Evolutionary conservation across 2,888 invertebrate species (phyloP).

Genomic region (Melikaiella ostensackeni): DNA sequence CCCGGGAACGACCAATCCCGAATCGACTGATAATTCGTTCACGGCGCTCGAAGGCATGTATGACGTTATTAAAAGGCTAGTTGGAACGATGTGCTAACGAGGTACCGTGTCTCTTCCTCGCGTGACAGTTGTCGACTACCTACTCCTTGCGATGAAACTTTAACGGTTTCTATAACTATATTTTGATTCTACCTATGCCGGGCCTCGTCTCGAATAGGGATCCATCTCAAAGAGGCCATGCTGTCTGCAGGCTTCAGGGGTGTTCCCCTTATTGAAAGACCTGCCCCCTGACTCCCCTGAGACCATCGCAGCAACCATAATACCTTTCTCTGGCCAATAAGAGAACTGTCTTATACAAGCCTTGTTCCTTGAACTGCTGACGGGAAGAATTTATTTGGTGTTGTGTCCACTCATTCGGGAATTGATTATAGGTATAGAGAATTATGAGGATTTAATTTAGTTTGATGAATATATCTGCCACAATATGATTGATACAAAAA

Average conservation of each 20-base stretch:
- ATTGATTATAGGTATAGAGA: background rate
- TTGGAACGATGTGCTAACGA: constrained; percentile 62
- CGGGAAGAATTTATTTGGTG: background rate
- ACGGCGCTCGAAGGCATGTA: constrained; percentile 61
- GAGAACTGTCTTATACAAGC: constrained; percentile 43
- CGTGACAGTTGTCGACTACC: constrained; percentile 69
- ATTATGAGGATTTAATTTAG: too few relatives aligned
- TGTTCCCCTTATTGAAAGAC: constrained; percentile 70
- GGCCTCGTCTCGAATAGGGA: constrained; percentile 55
- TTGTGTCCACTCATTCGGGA: background rate
- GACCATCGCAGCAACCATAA: constrained; percentile 60
- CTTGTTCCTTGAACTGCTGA: constrained; percentile 37
- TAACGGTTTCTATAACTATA: constrained; percentile 61
- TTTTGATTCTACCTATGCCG: constrained; percentile 63
- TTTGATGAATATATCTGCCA: too few relatives aligned
- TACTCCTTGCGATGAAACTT: constrained; percentile 57
- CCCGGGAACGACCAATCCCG: constrained; percentile 14
- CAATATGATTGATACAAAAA: too few relatives aligned
- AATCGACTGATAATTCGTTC: constrained; percentile 48
- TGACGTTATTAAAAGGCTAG: constrained; percentile 52
- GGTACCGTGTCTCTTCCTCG: constrained; percentile 67
- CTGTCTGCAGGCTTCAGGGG: constrained; percentile 73
- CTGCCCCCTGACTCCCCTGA: constrained; percentile 67
- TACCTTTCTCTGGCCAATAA: constrained; percentile 48
- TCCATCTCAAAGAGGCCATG: constrained; percentile 65